Base-by-base conservation (phyloP, 2,888 invertebrate genomes). In the Smittia aterrima region DNA sequence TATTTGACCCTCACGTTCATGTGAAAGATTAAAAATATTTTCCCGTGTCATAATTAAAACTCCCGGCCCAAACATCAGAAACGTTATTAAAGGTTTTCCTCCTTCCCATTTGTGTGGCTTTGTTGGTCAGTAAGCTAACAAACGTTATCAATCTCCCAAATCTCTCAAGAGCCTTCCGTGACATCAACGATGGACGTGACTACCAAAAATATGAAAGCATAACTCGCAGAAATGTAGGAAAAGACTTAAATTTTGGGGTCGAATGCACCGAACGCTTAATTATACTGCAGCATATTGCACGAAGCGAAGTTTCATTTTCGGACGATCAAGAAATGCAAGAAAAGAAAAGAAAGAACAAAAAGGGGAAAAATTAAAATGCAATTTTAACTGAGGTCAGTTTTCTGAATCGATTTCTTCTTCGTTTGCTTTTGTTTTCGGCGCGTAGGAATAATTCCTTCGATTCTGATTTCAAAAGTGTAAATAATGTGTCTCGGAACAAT, bases 401-500 rank as follows among this genome's bases (percentile, higher is more conserved):
- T 18, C 22, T 58, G 22, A 58, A 58, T 58, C 22, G 22, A 58
- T 20, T n/a, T n/a, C n/a, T n/a, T 20, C 18, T 58, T 13, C 58
- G 22, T 20, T 18, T 58, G 20, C 18, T 47, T 20, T 47, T 47
- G 47, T n/a, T 13, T 47, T 47, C n/a, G 16, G 47, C 47, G 47
- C 47, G 47, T 47, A 47, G 47, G 47, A 47, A 47, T 16, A 47
- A 47, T 11, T 47, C n/a, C 47, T 47, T n/a, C n/a, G 16, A 47
- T 47, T 47, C 16, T n/a, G 3, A 47, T n/a, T 47, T 47, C 47
- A 11, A 47, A 47, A 67, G 66, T 67, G 66, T 67, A 67, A 67
- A 67, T 67, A 67, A 67, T 67, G 66, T 67, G 66, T 67, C 66
- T 67, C 66, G 66, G 18, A 67, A 25, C 22, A 16, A 47, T 47